Evolutionary conservation across 35 echinoderm and acorn worm species (phyloP).

Genomic region (Lytechinus pictus): DNA sequence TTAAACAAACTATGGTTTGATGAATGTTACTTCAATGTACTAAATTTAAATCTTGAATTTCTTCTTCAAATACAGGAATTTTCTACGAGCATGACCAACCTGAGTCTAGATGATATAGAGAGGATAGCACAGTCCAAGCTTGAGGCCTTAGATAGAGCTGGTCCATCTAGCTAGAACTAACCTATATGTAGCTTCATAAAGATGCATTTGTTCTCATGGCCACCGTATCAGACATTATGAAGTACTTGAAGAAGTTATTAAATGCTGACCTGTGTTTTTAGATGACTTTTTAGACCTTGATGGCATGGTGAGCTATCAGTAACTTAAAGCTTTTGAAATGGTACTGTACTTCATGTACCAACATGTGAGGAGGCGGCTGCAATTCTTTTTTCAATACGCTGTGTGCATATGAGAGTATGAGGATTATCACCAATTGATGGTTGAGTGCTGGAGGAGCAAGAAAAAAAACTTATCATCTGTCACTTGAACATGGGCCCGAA

Average conservation of each 20-base stretch:
- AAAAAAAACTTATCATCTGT: neutral
- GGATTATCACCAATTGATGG: neutral
- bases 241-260: neutral
- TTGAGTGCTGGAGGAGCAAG: neutral
- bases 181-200: neutral
- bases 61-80: constrained; percentile 49
- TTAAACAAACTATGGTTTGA: too few relatives aligned
- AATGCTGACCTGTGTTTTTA: neutral
- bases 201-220: neutral
- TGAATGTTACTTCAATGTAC: too few relatives aligned
- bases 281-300: neutral
- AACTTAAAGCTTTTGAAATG: neutral
- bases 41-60: neutral
- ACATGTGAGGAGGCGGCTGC: neutral
- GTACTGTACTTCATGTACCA: neutral
- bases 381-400: neutral
- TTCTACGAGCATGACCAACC: constrained; percentile 50
- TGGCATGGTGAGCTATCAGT: neutral
- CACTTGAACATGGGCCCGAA: neutral
- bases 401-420: neutral
- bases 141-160: constrained; percentile 50
- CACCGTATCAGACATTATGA: neutral
- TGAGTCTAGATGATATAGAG: constrained; percentile 71
- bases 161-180: constrained; percentile 48
- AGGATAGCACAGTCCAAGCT: constrained; percentile 63